These are phyloP conservation scores for Drosophila stalkeri DNA, from an alignment of 2,888 invertebrate genomes.

Conservation along the genomic window DNA sequence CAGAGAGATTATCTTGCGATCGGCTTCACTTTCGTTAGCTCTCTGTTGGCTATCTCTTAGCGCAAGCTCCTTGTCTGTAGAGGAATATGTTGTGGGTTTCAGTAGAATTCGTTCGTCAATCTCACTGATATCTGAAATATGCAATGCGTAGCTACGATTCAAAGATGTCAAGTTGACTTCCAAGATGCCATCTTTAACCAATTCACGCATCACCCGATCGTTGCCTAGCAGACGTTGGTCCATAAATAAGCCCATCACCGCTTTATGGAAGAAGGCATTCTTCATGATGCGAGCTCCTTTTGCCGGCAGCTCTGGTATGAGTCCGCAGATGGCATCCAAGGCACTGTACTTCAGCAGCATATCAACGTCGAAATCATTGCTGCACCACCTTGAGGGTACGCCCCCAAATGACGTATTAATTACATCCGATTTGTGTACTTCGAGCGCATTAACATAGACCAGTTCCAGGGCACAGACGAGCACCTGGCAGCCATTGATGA, in stretches of 20 bases:
- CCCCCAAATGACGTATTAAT: conserved; percentile 52
- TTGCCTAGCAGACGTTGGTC: conserved; percentile 60
- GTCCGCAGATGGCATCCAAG: conserved; percentile 39
- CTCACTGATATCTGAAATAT: conserved; percentile 60
- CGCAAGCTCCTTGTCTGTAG: not conserved
- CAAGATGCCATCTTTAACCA: conserved; percentile 63
- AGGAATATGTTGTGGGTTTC: conserved; percentile 1
- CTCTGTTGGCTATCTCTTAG: not conserved
- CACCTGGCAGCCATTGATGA: conserved; percentile 58
- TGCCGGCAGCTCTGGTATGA: conserved; percentile 49
- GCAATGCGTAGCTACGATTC: conserved; percentile 50
- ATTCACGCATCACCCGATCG: conserved; percentile 48
- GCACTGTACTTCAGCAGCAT: conserved; percentile 40
- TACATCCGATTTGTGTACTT: conserved; percentile 43
- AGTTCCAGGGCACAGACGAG: conserved; percentile 63
- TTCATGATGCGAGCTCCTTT: conserved; percentile 42
- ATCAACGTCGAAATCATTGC: conserved; percentile 32
- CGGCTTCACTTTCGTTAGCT: not conserved
- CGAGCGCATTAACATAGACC: conserved; percentile 63
- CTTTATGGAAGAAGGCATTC: conserved; percentile 48
- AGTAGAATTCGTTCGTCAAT: conserved; percentile 64
- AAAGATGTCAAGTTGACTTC: conserved; percentile 52
- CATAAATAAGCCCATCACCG: conserved; percentile 53
- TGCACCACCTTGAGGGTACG: conserved; percentile 54
- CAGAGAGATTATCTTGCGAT: not conserved